These are phyloP conservation scores for Dasypogon diadema DNA, from an alignment of 2,888 invertebrate genomes.

Conservation along the genomic window DNA sequence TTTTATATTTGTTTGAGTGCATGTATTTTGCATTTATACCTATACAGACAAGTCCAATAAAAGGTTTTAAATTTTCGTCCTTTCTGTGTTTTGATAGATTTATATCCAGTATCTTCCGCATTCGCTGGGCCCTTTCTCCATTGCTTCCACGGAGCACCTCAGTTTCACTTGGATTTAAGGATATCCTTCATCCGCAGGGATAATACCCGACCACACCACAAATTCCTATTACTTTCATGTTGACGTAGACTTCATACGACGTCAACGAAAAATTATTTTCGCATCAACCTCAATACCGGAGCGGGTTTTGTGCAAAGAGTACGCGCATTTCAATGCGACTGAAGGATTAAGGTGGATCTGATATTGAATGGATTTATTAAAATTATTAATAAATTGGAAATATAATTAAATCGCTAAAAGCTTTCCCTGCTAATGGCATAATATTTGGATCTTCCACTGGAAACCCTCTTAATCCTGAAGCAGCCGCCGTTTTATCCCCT, in stretches of 20 bases:
- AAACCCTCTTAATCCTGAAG: conserved; percentile 54
- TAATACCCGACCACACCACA: conserved; percentile 43
- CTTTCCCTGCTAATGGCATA: conserved; percentile 48
- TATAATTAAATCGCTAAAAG: conserved; percentile 43
- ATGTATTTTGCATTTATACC: conserved; percentile 12
- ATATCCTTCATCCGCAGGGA: conserved; percentile 47
- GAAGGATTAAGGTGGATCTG: conserved; percentile 56
- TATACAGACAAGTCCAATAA: conserved; percentile 54
- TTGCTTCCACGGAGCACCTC: neutral
- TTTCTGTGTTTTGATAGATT: conserved; percentile 52
- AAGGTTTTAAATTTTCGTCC: conserved; percentile 55
- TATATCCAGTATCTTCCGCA: conserved; percentile 49
- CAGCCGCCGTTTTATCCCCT: conserved; percentile 52
- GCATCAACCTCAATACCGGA: conserved; percentile 1
- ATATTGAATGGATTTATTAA: conserved; percentile 55
- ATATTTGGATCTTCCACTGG: conserved; percentile 50
- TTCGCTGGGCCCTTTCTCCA: conserved; percentile 7
- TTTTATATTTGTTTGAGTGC: conserved; percentile 15
- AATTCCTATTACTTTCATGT: conserved; percentile 45
- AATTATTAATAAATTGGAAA: conserved; percentile 57
- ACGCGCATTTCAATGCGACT: conserved; percentile 48
- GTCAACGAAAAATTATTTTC: conserved; percentile 37
- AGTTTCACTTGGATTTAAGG: conserved; percentile 40
- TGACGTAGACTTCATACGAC: conserved; percentile 36
- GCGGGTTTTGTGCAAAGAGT: conserved; percentile 23